These are phyloP conservation scores for Onychostoma macrolepis DNA, from an alignment of 2,113 vertebrate species.

Conservation along the genomic window DNA sequence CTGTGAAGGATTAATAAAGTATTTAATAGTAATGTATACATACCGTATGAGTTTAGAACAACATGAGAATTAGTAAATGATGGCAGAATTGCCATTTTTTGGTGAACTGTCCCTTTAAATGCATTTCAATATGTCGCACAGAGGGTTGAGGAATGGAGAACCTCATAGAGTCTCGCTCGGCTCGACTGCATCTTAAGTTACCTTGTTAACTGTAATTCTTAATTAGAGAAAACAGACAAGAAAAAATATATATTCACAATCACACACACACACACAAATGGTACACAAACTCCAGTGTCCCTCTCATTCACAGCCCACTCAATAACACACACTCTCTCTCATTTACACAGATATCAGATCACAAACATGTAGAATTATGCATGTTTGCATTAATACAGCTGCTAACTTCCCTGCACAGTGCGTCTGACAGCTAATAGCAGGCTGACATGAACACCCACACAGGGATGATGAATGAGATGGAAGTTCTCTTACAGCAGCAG, in stretches of 20 bases:
- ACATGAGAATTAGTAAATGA: not conserved
- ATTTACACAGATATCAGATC: not conserved
- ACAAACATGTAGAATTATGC: conserved; percentile 3
- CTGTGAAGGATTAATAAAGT: no score
- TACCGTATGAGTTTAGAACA: not conserved
- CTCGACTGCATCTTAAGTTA: not conserved
- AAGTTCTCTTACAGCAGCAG: conserved; percentile 29
- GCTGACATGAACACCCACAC: not conserved
- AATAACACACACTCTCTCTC: not conserved
- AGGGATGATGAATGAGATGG: conserved; percentile 1
- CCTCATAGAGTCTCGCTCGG: not conserved
- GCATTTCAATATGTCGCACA: not conserved
- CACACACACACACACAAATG: conserved; percentile 23
- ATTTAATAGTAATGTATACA: no score
- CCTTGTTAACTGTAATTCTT: not conserved
- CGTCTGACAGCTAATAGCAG: not conserved
- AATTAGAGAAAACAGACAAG: not conserved
- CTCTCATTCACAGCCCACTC: not conserved
- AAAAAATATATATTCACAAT: conserved; percentile 1
- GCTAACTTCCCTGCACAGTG: not conserved
- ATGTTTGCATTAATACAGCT: not conserved
- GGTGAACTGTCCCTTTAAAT: not conserved
- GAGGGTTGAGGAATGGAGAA: not conserved
- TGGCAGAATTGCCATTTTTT: not conserved
- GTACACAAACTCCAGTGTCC: not conserved